Percentiles rank a stretch among this genome's conserved stretches.
Conservation (phyloP, 2,888 invertebrate genomes). For the Acrobasis consociella region DNA sequence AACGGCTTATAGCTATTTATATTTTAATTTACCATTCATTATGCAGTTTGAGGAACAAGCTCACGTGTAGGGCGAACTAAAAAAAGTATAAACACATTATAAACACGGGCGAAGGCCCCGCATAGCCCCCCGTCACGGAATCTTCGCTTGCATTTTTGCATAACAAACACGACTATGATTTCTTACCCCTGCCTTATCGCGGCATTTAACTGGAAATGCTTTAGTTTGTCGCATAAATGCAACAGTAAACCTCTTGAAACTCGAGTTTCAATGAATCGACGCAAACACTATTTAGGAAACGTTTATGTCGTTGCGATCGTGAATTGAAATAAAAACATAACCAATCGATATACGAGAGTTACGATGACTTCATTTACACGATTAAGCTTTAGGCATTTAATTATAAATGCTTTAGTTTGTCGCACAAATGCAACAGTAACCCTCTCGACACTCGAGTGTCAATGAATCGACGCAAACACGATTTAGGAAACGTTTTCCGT, state of each 20-base stretch:
- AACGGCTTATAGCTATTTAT: conserved; percentile 40
- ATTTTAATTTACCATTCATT: conserved; percentile 56
- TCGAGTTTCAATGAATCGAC: conserved; percentile 6
- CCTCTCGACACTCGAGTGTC: too few species aligned
- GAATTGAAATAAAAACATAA: conserved; percentile 29
- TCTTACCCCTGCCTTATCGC: conserved; percentile 58
- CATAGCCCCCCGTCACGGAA: conserved; percentile 74
- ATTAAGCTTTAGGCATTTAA: conserved; percentile 76
- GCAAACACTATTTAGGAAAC: background rate
- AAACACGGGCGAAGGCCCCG: conserved; percentile 59
- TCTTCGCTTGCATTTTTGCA: conserved; percentile 76
- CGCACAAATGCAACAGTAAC: too few species aligned
- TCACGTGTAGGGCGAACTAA: conserved; percentile 52
- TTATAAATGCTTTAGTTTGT: too few species aligned
- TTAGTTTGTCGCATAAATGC: conserved; percentile 40
- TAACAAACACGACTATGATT: conserved; percentile 71
- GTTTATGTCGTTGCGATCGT: background rate
- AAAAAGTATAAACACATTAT: conserved; percentile 72
- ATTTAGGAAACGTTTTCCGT: background rate
- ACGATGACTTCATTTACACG: conserved; percentile 77
- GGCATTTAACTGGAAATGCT: conserved; percentile 44
- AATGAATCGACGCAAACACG: too few species aligned
- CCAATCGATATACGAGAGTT: conserved; percentile 47
- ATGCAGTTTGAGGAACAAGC: conserved; percentile 49
- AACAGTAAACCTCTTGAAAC: conserved; percentile 7